These are phyloP conservation scores for Trichonephila clavata DNA, from an alignment of 1,140 invertebrate genomes.

Conservation along the genomic window DNA sequence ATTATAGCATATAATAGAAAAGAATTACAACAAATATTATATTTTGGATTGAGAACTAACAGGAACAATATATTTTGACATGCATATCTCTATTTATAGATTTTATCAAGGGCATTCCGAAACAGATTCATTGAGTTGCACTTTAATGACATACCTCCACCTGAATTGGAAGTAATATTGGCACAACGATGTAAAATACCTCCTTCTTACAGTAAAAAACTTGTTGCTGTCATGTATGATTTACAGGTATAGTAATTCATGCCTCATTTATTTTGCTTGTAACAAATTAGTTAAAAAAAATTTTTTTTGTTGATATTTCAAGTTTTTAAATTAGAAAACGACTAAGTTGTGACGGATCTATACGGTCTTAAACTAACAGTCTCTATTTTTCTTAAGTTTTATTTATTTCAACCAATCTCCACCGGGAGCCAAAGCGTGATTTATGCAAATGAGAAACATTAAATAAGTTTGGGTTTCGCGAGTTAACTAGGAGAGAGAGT, in stretches of 20 bases:
- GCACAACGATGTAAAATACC: constrained; percentile 94
- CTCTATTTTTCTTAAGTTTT: too few species aligned
- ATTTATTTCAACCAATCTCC: too few species aligned
- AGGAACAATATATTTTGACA: not conserved
- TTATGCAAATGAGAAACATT: too few species aligned
- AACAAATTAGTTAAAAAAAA: not conserved
- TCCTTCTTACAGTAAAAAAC: constrained; percentile 92
- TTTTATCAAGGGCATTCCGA: constrained; percentile 89
- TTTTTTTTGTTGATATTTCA: too few species aligned
- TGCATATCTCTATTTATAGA: constrained; percentile 79
- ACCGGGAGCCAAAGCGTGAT: too few species aligned
- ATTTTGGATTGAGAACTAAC: too few species aligned
- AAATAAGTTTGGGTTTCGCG: too few species aligned
- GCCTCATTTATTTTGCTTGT: not conserved
- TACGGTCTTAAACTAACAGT: too few species aligned
- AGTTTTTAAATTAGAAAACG: not conserved
- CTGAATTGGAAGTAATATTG: constrained; percentile 94
- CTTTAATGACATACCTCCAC: constrained; percentile 95
- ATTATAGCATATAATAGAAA: too few species aligned
- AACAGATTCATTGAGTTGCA: constrained; percentile 99
- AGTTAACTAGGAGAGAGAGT: too few species aligned
- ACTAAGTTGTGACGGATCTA: too few species aligned
- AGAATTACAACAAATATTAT: too few species aligned
- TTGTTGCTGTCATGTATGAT: constrained; percentile 96
- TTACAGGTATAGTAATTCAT: constrained; percentile 85